phyloP scores from a whole-genome alignment of 2,113 vertebrate genomes.

The Mohoua ochrocephala region DNA sequence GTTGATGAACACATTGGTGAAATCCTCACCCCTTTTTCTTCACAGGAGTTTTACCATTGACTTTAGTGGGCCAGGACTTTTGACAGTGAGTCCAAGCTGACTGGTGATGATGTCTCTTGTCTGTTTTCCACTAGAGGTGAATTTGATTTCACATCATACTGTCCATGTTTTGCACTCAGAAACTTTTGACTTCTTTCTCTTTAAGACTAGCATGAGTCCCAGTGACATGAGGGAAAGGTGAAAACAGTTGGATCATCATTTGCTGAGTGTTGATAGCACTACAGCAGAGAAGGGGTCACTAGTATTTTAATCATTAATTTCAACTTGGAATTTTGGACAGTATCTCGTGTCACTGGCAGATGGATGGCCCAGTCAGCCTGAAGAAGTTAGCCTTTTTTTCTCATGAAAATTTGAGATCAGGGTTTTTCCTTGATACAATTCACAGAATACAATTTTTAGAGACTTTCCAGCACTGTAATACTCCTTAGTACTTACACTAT shows the following conservation, averaged over 20 bases:
- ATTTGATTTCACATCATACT: neutral
- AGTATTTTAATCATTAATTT: neutral
- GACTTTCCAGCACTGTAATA: neutral
- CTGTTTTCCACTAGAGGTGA: neutral
- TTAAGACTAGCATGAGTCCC: neutral
- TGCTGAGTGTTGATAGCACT: neutral
- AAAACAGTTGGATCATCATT: neutral
- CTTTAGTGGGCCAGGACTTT: neutral
- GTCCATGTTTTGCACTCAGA: neutral
- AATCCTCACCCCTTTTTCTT: neutral
- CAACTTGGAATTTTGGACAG: neutral
- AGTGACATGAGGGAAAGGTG: neutral
- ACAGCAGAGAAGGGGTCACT: neutral
- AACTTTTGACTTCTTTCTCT: neutral
- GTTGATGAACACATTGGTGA: neutral
- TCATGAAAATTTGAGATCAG: neutral
- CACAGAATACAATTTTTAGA: neutral
- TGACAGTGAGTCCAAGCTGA: neutral
- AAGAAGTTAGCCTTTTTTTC: neutral
- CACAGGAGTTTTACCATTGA: neutral
- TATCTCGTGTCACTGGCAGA: neutral
- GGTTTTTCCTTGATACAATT: neutral
- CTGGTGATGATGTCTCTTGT: neutral
- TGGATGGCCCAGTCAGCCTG: neutral
- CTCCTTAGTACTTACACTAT: neutral